These are phyloP conservation scores for Trypoxylus dichotomus DNA, from an alignment of 1,140 invertebrate species.

Conservation along the genomic window DNA sequence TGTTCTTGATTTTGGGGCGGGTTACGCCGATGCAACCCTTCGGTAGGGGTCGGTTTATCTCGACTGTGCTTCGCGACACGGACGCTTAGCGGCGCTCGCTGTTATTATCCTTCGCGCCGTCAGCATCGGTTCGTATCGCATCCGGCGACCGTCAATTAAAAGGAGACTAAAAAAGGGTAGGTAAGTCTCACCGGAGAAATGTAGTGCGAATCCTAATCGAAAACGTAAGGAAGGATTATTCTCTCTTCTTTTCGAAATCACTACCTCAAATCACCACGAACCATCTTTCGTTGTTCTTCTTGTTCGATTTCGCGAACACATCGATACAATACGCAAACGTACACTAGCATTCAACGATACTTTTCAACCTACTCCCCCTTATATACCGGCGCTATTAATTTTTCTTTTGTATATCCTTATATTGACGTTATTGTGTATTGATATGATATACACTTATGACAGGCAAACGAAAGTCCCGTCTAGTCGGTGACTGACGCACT, in stretches of 20 bases:
- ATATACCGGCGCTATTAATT: neutral
- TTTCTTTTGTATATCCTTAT: neutral
- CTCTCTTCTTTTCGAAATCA: too few species aligned
- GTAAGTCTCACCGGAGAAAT: too few species aligned
- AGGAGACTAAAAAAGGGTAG: too few species aligned
- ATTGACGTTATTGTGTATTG: neutral
- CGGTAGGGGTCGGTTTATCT: slow-evolving; percentile 40
- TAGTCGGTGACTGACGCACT: slow-evolving; percentile 41
- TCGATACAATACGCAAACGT: too few species aligned
- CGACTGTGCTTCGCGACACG: slow-evolving; percentile 23
- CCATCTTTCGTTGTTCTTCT: too few species aligned
- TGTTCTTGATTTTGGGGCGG: slow-evolving; percentile 48
- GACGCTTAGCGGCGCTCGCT: slow-evolving; percentile 30
- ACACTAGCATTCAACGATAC: too few species aligned
- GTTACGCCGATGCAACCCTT: slow-evolving; percentile 48
- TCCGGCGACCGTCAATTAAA: too few species aligned
- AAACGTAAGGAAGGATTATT: too few species aligned
- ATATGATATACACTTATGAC: slow-evolving; percentile 35
- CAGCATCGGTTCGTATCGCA: neutral
- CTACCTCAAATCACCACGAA: too few species aligned
- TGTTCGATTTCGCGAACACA: too few species aligned
- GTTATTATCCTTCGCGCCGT: slow-evolving; percentile 1
- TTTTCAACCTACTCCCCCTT: too few species aligned
- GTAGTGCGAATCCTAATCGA: too few species aligned
- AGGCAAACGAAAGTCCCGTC: slow-evolving; percentile 33